Evolutionary conservation across 2,888 invertebrate genomes (phyloP).

Genomic region (Caenorhabditis becei): DNA sequence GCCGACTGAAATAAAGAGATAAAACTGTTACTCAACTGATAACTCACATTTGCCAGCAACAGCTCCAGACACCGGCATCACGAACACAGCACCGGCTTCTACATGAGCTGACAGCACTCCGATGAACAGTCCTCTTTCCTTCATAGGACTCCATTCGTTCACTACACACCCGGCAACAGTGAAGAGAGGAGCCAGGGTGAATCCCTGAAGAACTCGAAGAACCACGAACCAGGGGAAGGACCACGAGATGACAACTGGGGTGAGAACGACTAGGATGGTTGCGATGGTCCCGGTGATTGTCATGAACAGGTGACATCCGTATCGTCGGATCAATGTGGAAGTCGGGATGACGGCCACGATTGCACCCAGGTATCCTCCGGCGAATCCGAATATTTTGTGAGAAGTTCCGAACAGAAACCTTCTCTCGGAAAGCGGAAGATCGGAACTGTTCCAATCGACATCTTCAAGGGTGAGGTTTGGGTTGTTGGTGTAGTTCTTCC

Average conservation of each 20-base stretch:
- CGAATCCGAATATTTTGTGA: conserved; percentile 68
- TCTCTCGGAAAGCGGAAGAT: conserved; percentile 66
- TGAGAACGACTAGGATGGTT: conserved; percentile 61
- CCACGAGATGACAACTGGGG: conserved; percentile 61
- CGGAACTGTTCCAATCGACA: conserved; percentile 63
- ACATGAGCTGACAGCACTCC: conserved; percentile 71
- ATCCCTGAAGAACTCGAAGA: conserved; percentile 67
- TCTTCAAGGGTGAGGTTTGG: conserved; percentile 33
- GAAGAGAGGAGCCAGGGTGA: conserved; percentile 71
- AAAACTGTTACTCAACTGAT: not conserved
- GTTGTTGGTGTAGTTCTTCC: conserved; percentile 31
- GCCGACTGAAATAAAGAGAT: conserved; percentile 59
- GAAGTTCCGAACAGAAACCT: conserved; percentile 64
- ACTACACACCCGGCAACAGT: conserved; percentile 72
- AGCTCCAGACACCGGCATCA: conserved; percentile 73
- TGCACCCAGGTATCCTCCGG: conserved; percentile 66
- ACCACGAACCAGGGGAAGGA: conserved; percentile 64
- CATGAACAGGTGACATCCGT: conserved; percentile 68
- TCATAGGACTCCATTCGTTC: conserved; percentile 68
- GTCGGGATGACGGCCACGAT: conserved; percentile 67
- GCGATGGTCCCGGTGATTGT: conserved; percentile 61
- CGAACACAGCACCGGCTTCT: conserved; percentile 72
- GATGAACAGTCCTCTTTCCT: conserved; percentile 72
- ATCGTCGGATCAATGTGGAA: conserved; percentile 48
- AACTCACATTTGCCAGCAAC: conserved; percentile 58